Evolutionary conservation across 2,113 vertebrate species (phyloP).

Genomic region (Myotis yumanensis): DNA sequence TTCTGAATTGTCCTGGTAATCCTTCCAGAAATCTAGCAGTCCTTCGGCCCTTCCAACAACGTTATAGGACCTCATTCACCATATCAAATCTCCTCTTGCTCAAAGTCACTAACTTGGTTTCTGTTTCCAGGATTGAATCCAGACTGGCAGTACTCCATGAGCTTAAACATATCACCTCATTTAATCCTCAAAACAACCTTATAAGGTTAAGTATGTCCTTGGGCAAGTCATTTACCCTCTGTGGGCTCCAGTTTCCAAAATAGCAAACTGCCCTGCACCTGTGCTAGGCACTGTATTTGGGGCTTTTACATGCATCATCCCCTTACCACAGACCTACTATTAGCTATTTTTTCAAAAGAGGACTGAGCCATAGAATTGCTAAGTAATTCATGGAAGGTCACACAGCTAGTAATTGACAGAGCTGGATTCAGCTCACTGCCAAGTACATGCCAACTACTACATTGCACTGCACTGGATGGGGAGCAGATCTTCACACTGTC

Average conservation of each 20-base stretch:
- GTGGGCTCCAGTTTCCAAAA: background rate
- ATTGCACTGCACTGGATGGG: background rate
- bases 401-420: background rate
- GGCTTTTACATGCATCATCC: background rate
- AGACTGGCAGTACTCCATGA: background rate
- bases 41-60: background rate
- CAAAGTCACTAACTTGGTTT: background rate
- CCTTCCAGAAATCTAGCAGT: background rate
- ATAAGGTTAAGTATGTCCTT: background rate
- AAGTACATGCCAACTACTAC: background rate
- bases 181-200: background rate
- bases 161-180: background rate
- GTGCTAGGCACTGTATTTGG: background rate
- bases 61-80: background rate
- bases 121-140: background rate
- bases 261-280: background rate
- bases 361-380: conserved; percentile 12
- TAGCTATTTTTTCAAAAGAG: background rate
- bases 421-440: background rate
- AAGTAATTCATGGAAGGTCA: background rate
- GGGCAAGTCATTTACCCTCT: background rate
- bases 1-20: background rate
- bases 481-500: background rate
- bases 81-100: background rate
- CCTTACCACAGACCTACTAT: background rate